phyloP scores from a whole-genome alignment of 2,888 invertebrate species.

The Gibbula magus region DNA sequence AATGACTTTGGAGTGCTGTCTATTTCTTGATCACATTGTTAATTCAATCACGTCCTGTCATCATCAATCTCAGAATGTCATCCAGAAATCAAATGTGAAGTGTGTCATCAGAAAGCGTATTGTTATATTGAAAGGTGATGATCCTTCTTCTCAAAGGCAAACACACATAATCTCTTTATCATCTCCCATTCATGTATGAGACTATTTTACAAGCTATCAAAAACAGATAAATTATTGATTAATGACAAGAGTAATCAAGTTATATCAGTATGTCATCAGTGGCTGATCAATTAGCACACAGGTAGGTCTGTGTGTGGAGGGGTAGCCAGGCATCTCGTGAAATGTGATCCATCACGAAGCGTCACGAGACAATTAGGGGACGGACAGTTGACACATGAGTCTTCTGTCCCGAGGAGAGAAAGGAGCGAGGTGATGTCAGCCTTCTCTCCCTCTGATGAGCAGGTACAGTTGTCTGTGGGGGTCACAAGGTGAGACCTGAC shows the following conservation, averaged over 20 bases:
- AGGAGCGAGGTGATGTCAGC: not conserved
- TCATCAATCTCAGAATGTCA: too few species aligned
- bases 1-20: too few species aligned
- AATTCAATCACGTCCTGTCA: too few species aligned
- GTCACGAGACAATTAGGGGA: not conserved
- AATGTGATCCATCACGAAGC: not conserved
- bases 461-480: not conserved
- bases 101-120: too few species aligned
- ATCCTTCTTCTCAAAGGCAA: too few species aligned
- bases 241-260: constrained; percentile 2
- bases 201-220: too few species aligned
- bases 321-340: not conserved
- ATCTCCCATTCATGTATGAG: too few species aligned
- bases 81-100: too few species aligned
- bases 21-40: too few species aligned
- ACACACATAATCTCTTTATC: too few species aligned
- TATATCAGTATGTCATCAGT: not conserved
- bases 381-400: not conserved
- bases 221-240: too few species aligned
- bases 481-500: not conserved
- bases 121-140: too few species aligned
- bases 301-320: constrained; percentile 1
- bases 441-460: not conserved
- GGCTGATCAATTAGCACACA: not conserved
- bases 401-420: not conserved